Evolutionary conservation across 92 coral and sea anemone genomes (phyloP).

Genomic region (Actinostola sp.): DNA sequence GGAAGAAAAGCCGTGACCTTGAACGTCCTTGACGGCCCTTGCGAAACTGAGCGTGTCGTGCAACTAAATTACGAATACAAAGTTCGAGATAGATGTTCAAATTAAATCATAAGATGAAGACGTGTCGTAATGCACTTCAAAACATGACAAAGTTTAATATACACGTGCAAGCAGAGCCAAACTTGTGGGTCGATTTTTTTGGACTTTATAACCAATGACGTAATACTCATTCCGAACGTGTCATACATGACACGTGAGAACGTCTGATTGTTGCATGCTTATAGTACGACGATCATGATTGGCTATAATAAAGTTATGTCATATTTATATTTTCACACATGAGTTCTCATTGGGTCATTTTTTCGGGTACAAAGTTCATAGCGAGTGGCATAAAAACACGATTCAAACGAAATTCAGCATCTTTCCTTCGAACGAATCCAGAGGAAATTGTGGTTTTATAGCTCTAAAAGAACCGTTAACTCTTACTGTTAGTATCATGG

Average conservation of each 20-base stretch:
- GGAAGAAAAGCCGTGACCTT: slow-evolving; percentile 9
- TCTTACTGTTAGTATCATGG: slow-evolving; percentile 18
- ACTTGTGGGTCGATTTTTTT: no score
- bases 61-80: no score
- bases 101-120: neutral
- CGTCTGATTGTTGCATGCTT: no score
- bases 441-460: neutral
- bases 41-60: no score
- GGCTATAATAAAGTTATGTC: neutral
- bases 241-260: neutral
- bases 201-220: slow-evolving; percentile 15
- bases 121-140: no score
- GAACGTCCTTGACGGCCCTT: slow-evolving; percentile 23
- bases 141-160: neutral
- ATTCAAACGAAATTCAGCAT: neutral
- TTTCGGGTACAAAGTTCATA: slow-evolving; percentile 13
- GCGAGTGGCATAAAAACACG: slow-evolving; percentile 13
- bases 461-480: neutral
- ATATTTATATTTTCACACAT: neutral
- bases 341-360: neutral
- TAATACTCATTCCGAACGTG: neutral
- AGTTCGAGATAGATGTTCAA: neutral
- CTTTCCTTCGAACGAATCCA: neutral
- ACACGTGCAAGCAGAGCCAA: no score
- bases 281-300: neutral